Percentiles rank a stretch among this genome's conserved stretches.
Evolutionary conservation across 2,888 invertebrate species (phyloP).

Genomic region (Dinocampus coccinellae): DNA sequence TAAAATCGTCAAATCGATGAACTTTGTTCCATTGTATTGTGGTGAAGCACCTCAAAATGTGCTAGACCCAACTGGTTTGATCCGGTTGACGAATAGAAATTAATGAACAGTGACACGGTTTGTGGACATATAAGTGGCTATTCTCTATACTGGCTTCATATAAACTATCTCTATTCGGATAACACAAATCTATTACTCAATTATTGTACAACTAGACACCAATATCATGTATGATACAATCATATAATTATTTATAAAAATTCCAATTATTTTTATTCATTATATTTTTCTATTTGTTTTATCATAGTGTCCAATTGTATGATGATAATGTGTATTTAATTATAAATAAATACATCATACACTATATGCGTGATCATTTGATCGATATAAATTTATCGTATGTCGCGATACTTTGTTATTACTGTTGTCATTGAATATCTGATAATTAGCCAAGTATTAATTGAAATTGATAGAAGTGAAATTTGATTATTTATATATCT

Average conservation of each 20-base stretch:
- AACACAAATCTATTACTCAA: too few relatives aligned
- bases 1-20: constrained; percentile 29
- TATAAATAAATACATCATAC: neutral
- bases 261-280: too few relatives aligned
- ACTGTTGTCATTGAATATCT: too few relatives aligned
- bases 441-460: neutral
- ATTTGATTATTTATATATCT: neutral
- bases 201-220: too few relatives aligned
- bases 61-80: neutral
- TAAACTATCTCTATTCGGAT: neutral
- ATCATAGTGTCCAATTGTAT: neutral
- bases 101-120: too few relatives aligned
- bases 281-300: neutral
- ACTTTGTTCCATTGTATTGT: constrained; percentile 18
- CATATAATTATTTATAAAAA: too few relatives aligned
- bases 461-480: neutral
- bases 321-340: too few relatives aligned
- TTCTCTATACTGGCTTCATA: constrained; percentile 10
- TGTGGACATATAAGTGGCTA: neutral
- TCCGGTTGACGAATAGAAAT: constrained; percentile 16
- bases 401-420: too few relatives aligned
- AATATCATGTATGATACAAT: neutral
- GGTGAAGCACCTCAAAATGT: constrained; percentile 11
- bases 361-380: neutral
- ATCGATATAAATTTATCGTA: neutral